A percentile compares a stretch with the other conserved stretches of the same genome.
phyloP scores from a whole-genome alignment of 2,797 vertebrate genomes.

The Leptoclinus maculatus region DNA sequence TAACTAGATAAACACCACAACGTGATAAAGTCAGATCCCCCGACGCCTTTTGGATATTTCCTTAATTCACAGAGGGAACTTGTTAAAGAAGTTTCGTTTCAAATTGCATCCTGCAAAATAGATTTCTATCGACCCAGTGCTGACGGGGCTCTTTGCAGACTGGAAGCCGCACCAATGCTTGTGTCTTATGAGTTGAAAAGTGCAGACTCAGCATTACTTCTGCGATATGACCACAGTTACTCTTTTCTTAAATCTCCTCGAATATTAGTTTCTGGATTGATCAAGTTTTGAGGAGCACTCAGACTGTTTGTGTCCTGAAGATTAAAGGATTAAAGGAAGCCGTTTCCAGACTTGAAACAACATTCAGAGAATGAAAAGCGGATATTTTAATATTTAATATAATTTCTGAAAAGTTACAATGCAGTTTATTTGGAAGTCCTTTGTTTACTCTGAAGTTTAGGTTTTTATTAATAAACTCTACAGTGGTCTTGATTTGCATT shows the following conservation, averaged over 20 bases:
- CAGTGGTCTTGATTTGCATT: neutral
- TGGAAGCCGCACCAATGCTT: slow-evolving; percentile 23
- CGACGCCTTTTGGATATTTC: neutral
- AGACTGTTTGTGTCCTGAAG: slow-evolving; percentile 18
- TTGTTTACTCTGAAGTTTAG: neutral
- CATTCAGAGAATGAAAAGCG: slow-evolving; percentile 17
- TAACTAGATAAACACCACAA: slow-evolving; percentile 42
- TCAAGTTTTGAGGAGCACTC: slow-evolving; percentile 32
- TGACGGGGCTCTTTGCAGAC: slow-evolving; percentile 45
- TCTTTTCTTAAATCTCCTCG: slow-evolving; percentile 33
- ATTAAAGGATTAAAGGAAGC: slow-evolving; percentile 46
- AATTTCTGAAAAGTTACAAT: slow-evolving; percentile 30
- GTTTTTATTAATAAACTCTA: slow-evolving; percentile 49
- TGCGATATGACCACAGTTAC: slow-evolving; percentile 3
- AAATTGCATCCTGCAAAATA: slow-evolving; percentile 32
- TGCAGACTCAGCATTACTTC: slow-evolving; percentile 58
- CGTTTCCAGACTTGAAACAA: slow-evolving; percentile 15
- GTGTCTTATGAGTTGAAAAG: slow-evolving; percentile 36
- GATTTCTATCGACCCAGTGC: slow-evolving; percentile 67
- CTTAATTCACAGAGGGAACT: slow-evolving; percentile 45
- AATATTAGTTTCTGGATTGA: slow-evolving; percentile 49
- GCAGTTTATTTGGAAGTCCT: slow-evolving; percentile 7
- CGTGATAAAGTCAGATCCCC: slow-evolving; percentile 3
- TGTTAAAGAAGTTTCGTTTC: slow-evolving; percentile 45
- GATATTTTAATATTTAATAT: slow-evolving; percentile 38